Percentiles rank a stretch among this genome's conserved stretches.
Evolutionary conservation across 1,140 invertebrate genomes (phyloP).

Genomic region (Atta colombica): DNA sequence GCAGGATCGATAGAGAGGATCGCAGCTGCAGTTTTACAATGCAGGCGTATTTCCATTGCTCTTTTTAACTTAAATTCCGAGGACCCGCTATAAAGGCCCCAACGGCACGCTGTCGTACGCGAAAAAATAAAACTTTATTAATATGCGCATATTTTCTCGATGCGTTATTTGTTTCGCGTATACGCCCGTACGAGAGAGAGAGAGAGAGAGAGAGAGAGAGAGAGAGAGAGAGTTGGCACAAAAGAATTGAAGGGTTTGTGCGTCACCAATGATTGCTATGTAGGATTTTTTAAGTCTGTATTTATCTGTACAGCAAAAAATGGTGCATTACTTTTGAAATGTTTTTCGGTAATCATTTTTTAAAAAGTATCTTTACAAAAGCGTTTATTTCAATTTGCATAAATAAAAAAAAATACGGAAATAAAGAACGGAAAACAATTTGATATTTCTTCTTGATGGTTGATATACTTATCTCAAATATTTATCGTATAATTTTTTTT

Average conservation of each 20-base stretch:
- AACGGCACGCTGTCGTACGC: too few species aligned
- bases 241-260: conserved; percentile 30
- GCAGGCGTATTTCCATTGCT: not conserved
- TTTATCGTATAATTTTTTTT: too few species aligned
- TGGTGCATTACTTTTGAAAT: not conserved
- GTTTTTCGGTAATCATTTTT: not conserved
- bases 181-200: conserved; percentile 18
- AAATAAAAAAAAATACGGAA: not conserved
- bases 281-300: not conserved
- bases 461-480: not conserved
- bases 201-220: conserved; percentile 21
- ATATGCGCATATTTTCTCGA: conserved; percentile 34
- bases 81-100: not conserved
- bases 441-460: not conserved
- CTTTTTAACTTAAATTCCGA: conserved; percentile 50
- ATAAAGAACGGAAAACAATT: not conserved
- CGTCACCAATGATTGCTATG: not conserved
- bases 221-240: conserved; percentile 19
- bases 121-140: conserved; percentile 44
- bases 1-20: conserved; percentile 22
- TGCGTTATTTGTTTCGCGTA: conserved; percentile 2
- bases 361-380: not conserved
- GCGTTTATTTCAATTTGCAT: not conserved
- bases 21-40: conserved; percentile 31
- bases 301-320: not conserved